Evolutionary conservation across 2,888 invertebrate species (phyloP).

Genomic region (Glaucopsyche alexis): DNA sequence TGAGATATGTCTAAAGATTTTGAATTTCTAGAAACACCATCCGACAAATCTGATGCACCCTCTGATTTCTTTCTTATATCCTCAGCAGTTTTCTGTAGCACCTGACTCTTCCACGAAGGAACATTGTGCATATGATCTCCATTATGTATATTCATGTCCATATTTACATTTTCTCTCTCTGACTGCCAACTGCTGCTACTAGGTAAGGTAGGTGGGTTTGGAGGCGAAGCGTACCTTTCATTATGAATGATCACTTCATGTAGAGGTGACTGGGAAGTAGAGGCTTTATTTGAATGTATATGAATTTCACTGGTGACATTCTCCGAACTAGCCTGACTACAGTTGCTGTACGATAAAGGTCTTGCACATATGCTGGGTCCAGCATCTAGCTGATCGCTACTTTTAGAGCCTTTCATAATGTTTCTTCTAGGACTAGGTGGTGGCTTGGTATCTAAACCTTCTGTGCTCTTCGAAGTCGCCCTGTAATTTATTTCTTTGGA

Average conservation of each 20-base stretch:
- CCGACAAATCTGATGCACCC: conserved; percentile 58
- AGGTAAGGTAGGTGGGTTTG: conserved; percentile 60
- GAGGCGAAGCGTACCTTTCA: conserved; percentile 59
- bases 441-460: conserved; percentile 63
- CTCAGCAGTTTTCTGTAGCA: conserved; percentile 70
- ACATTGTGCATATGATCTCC: conserved; percentile 48
- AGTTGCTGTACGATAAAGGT: conserved; percentile 47
- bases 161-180: conserved; percentile 49
- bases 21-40: conserved; percentile 52
- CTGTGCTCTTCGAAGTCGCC: conserved; percentile 76
- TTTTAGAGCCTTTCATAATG: conserved; percentile 63
- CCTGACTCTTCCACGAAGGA: conserved; percentile 70
- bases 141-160: conserved; percentile 49
- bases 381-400: conserved; percentile 68
- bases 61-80: conserved; percentile 70
- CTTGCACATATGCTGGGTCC: conserved; percentile 58
- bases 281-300: conserved; percentile 64
- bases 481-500: conserved; percentile 69
- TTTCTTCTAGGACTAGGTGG: conserved; percentile 57
- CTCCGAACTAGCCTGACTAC: conserved; percentile 51
- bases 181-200: conserved; percentile 51
- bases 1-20: conserved; percentile 72
- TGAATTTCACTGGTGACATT: conserved; percentile 74
- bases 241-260: conserved; percentile 58
- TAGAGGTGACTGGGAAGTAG: conserved; percentile 66